These are phyloP conservation scores for Phalacrocorax brasilianus DNA, from an alignment of 2,113 vertebrate species.

Conservation along the genomic window DNA sequence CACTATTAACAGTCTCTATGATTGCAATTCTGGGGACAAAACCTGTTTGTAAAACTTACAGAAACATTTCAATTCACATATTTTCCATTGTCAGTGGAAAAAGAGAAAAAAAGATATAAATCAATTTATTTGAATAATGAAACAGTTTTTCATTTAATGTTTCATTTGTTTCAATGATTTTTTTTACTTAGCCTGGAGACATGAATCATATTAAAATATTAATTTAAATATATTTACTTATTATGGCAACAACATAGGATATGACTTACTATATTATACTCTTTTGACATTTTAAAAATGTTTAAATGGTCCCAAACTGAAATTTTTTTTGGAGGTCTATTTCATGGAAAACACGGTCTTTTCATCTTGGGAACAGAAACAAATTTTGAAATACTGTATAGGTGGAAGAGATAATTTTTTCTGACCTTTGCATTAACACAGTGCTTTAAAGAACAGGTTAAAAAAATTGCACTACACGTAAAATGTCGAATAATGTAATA, in stretches of 20 bases:
- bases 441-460: neutral
- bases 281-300: neutral
- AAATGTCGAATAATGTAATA: neutral
- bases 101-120: neutral
- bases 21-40: neutral
- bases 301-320: neutral
- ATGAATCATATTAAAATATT: neutral
- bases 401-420: neutral
- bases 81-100: neutral
- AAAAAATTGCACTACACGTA: neutral
- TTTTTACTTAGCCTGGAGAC: neutral
- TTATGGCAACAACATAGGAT: neutral
- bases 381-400: neutral
- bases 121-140: neutral
- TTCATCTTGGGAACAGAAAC: neutral
- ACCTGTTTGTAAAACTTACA: neutral
- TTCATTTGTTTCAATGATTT: neutral
- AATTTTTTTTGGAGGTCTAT: neutral
- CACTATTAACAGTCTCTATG: neutral
- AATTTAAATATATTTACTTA: conserved; percentile 7
- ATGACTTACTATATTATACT: neutral
- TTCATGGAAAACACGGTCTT: neutral
- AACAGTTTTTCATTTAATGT: neutral
- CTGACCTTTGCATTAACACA: neutral
- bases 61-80: neutral